Evolutionary conservation across 2,797 vertebrate species (phyloP).

Genomic region (Acanthurus tractus): DNA sequence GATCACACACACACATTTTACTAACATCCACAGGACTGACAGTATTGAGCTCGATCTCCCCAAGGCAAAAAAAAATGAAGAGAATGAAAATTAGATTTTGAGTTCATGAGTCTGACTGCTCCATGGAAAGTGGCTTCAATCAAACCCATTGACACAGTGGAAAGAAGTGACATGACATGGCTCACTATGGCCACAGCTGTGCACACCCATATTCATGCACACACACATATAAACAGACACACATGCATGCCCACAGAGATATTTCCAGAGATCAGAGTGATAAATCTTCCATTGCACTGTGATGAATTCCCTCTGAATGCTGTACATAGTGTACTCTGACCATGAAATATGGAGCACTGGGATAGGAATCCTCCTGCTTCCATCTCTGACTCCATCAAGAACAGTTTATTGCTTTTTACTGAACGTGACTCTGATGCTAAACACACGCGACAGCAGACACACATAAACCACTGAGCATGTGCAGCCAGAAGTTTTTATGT

Average conservation of each 20-base stretch:
- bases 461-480: conserved; percentile 31
- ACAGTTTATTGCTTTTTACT: conserved; percentile 73
- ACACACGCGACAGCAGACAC: conserved; percentile 35
- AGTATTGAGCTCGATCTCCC: background rate
- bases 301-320: conserved; percentile 69
- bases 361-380: conserved; percentile 57
- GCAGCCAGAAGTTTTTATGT: conserved; percentile 32
- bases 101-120: conserved; percentile 11
- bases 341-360: conserved; percentile 71
- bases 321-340: conserved; percentile 64
- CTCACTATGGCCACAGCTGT: conserved; percentile 4
- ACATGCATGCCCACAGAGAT: conserved; percentile 21
- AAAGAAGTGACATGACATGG: conserved; percentile 2
- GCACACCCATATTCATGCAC: conserved; percentile 16
- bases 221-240: background rate
- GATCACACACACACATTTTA: background rate
- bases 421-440: conserved; percentile 66
- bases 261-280: conserved; percentile 64
- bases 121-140: conserved; percentile 37
- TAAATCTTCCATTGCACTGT: conserved; percentile 66
- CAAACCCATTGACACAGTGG: conserved; percentile 16
- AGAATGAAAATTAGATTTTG: conserved; percentile 19
- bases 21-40: background rate
- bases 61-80: background rate
- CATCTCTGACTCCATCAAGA: conserved; percentile 59